Evolutionary conservation across 2,113 vertebrate genomes (phyloP).

Genomic region (Thryonomys swinderianus): DNA sequence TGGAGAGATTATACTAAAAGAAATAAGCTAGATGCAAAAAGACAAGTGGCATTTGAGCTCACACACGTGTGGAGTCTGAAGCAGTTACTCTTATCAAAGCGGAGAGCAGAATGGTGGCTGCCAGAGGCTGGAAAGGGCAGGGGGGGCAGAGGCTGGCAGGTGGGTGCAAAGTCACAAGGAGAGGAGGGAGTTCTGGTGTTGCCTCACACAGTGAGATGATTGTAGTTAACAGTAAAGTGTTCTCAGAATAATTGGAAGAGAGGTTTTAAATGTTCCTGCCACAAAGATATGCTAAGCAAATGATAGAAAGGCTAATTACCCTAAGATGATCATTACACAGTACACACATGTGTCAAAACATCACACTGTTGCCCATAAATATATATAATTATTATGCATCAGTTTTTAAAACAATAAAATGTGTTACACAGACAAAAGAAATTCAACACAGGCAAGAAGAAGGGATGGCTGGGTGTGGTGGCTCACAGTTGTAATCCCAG

Average conservation of each 20-base stretch:
- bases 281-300: too few relatives aligned
- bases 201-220: background rate
- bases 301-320: background rate
- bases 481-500: too few relatives aligned
- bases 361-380: background rate
- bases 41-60: background rate
- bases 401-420: background rate
- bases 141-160: background rate
- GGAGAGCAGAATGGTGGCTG: accelerated
- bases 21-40: background rate
- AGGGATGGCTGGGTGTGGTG: too few relatives aligned
- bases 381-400: background rate
- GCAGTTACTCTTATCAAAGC: background rate
- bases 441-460: background rate
- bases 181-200: background rate
- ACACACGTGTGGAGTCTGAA: background rate
- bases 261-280: background rate
- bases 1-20: background rate
- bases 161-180: background rate
- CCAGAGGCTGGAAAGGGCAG: background rate
- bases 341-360: background rate
- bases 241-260: background rate
- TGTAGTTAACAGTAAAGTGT: too few relatives aligned
- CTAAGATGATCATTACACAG: background rate
- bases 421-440: background rate